A percentile compares a stretch with the other conserved stretches of the same genome.
Evolutionary conservation across 2,888 invertebrate species (phyloP).

Genomic region (Asteroscopus sphinx): DNA sequence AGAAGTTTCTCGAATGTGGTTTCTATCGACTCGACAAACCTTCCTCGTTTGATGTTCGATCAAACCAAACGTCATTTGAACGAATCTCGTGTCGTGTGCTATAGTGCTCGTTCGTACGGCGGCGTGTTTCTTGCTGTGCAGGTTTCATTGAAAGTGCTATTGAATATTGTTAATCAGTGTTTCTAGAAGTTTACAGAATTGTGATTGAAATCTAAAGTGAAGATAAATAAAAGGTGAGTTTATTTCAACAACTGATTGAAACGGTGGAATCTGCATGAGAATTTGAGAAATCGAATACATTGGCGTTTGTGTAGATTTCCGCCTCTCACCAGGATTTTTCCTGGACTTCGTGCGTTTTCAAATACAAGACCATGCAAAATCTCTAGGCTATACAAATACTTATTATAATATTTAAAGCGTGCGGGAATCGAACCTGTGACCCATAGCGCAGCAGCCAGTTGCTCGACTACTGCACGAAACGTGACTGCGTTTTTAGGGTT

Average conservation of each 20-base stretch:
- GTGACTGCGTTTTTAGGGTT: no score
- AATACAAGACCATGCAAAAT: no score
- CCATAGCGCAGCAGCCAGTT: no score
- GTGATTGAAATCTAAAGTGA: constrained; percentile 16
- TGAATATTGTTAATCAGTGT: constrained; percentile 55
- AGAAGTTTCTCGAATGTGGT: constrained; percentile 67
- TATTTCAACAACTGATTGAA: background rate
- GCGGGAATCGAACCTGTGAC: no score
- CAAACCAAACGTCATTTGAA: constrained; percentile 58
- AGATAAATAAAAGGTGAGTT: constrained; percentile 34
- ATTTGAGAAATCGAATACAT: constrained; percentile 4
- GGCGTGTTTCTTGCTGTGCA: constrained; percentile 49
- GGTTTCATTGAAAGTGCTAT: constrained; percentile 53
- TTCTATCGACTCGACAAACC: constrained; percentile 36
- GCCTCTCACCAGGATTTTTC: no score
- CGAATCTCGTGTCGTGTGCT: constrained; percentile 37
- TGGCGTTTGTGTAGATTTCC: constrained; percentile 28
- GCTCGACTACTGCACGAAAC: no score
- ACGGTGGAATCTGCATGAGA: background rate
- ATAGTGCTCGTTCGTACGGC: constrained; percentile 34
- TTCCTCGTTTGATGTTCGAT: constrained; percentile 35
- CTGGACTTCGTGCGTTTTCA: no score
- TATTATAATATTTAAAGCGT: no score
- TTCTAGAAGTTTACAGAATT: constrained; percentile 61
- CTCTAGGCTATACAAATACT: no score